A percentile compares a stretch with the other conserved stretches of the same genome.
These are phyloP conservation scores for Formica aserva DNA, from an alignment of 2,888 invertebrate genomes.

Conservation along the genomic window DNA sequence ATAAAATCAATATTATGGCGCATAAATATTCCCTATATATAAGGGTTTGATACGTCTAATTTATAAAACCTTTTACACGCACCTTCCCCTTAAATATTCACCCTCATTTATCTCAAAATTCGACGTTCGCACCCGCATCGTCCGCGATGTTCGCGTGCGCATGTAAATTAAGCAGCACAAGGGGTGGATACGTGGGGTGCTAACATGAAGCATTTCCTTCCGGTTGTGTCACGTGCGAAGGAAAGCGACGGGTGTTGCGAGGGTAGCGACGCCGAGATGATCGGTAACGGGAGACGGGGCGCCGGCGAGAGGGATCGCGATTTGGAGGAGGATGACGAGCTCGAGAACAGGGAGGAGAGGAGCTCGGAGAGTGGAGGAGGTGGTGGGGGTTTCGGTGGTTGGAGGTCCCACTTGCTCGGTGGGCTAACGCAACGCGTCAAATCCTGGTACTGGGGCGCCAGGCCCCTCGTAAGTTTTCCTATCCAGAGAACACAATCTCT, in stretches of 20 bases:
- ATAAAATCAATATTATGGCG: neutral
- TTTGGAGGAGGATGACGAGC: conserved; percentile 85
- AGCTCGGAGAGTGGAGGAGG: conserved; percentile 85
- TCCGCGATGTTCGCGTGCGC: conserved; percentile 6
- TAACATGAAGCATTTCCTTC: conserved; percentile 62
- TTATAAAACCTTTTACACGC: neutral
- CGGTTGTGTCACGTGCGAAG: conserved; percentile 73
- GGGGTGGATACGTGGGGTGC: conserved; percentile 4
- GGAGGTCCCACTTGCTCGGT: conserved; percentile 95
- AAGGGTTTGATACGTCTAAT: neutral
- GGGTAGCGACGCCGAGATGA: conserved; percentile 86
- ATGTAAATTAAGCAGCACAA: conserved; percentile 54
- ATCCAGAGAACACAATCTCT: conserved; percentile 59
- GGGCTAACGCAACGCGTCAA: conserved; percentile 98
- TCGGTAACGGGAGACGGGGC: conserved; percentile 84
- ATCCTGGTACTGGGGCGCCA: conserved; percentile 97
- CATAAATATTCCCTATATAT: neutral
- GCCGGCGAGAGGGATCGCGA: conserved; percentile 80
- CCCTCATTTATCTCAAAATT: neutral
- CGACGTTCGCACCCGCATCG: conserved; percentile 9
- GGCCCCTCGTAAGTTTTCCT: conserved; percentile 95
- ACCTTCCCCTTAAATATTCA: neutral
- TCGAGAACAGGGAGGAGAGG: conserved; percentile 84
- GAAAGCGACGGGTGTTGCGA: conserved; percentile 85
- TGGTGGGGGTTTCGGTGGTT: conserved; percentile 90